Base-by-base conservation (phyloP, 1,140 invertebrate species). In the Saccostrea echinata region DNA sequence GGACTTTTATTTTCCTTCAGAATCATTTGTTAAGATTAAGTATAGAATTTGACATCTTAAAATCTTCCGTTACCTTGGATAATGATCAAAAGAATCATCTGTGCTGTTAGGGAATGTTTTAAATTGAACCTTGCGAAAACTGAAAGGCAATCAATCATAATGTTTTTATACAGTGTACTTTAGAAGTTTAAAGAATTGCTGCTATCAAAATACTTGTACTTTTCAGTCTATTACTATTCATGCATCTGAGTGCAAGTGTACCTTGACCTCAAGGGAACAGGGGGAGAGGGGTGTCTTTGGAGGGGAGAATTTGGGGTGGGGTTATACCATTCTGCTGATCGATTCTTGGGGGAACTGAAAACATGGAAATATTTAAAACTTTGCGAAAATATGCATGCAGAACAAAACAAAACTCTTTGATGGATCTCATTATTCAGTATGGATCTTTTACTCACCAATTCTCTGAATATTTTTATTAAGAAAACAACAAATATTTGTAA, bases 111-210 rank as follows among this genome's bases (percentile, higher is more conserved):
- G 68, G 27, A 30, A 16, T 13, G 33, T 76, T 30, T 76, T 33
- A 76, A 76, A 76, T 33, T 76, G 68, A 76, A 76, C 68, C 30
- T 76, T 76, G 24, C 68, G 68, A 76, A 8, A 76, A 76, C 68
- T 76, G 68, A 76, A 76, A 76, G 30, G 27, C 30, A 76, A 76
- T 76, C 68, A 30, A 16, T 3, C n/a, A 61, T 21, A 61, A 61
- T 0, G 8, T 21, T 21, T 61, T 61, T n/a, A 61, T 61, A n/a
- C 3, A 21, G 6, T 61, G 13, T 3, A 61, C 0, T n/a, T 21
- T 61, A n/a, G 4, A 21, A 61, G 18, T 18, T 61, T 6, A 61
- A 55, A 3, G 55, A 61, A 61, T 61, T 61, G 43, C 55, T 76
- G 27, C 16, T 27, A 76, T 76, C 30, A 27, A 30, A 76, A 61